Evolutionary conservation across 1,140 invertebrate genomes (phyloP), one percentile per base, ranked within the genome.

Genomic region (Conopomorpha cramerella): DNA sequence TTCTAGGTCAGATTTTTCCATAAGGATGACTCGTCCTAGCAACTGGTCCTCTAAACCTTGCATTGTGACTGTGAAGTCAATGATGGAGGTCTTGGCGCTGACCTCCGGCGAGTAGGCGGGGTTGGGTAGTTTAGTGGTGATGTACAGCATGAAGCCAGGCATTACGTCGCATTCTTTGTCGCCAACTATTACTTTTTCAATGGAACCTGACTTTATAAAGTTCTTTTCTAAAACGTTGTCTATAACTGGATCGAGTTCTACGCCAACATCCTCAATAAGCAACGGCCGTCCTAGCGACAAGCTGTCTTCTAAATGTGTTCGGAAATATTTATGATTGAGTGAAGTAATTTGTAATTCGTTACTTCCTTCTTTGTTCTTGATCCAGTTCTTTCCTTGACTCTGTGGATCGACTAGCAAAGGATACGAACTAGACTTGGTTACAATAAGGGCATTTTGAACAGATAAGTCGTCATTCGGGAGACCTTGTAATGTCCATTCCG

Each of bases 1-100:
- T 78, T 98, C 96, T 38, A 98, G 78, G 55, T 98, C 96, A 16
- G 93, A 87, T 72, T 97, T 97, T 66, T 98, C 96, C 86, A 94
- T 96, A 1, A 96, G 71, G 52, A 98, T 98, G 0, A 98, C 95
- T 30, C 95, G 80, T 8, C 93, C 95, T 10, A 98, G 65, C 8
- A 98, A 73, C 63, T 98, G 96, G 79, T 98, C 95, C 79, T 98
- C 96, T 10, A 98, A 70, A 14, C 96, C 95, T 62, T 93, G 87
- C 87, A 95, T 95, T 0, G 96, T 98, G 0, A 98, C 96, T 2
- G 95, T 97, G 55, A 98, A 98, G 67, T 98, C 95, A 54, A 98
- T 97, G 30, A 98, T 96, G 1, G 94, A 93, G 0, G 94, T 96
- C 71, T 95, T 94, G 0, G 96, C 95, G 49, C 92, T 95, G 41